A percentile compares a stretch with the other conserved stretches of the same genome.
Conservation (phyloP, 2,797 vertebrate genomes). For the Fistularia commersonii region DNA sequence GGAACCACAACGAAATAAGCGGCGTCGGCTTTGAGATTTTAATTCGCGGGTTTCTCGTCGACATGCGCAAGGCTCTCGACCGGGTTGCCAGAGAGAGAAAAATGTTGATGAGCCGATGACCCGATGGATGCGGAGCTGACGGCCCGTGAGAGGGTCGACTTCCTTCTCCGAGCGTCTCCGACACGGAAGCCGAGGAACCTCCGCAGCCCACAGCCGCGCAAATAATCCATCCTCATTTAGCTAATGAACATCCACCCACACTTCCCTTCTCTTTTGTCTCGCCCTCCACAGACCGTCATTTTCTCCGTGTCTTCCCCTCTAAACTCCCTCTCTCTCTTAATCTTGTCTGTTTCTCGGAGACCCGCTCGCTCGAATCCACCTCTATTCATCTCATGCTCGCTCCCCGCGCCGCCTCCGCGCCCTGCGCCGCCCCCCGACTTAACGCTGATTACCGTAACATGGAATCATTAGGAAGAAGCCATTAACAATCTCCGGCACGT, state of each 20-base stretch:
- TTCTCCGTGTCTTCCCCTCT: constrained; percentile 28
- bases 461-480: constrained; percentile 64
- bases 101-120: constrained; percentile 49
- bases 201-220: constrained; percentile 57
- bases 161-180: constrained; percentile 45
- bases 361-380: constrained; percentile 7
- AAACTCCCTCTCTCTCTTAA: constrained; percentile 21
- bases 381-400: constrained; percentile 8
- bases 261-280: constrained; percentile 41
- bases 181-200: constrained; percentile 55
- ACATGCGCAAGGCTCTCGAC: too few species aligned
- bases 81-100: constrained; percentile 27
- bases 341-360: constrained; percentile 20
- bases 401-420: constrained; percentile 10
- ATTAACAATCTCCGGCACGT: constrained; percentile 58
- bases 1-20: too few species aligned
- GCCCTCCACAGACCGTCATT: constrained; percentile 9
- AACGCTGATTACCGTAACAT: constrained; percentile 68
- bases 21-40: too few species aligned
- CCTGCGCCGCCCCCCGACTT: constrained; percentile 29
- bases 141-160: constrained; percentile 52
- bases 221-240: constrained; percentile 68
- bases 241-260: constrained; percentile 66
- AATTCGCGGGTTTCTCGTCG: too few species aligned
- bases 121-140: constrained; percentile 36